Conservation (phyloP, 1,140 invertebrate genomes). For the Hypothenemus hampei region DNA sequence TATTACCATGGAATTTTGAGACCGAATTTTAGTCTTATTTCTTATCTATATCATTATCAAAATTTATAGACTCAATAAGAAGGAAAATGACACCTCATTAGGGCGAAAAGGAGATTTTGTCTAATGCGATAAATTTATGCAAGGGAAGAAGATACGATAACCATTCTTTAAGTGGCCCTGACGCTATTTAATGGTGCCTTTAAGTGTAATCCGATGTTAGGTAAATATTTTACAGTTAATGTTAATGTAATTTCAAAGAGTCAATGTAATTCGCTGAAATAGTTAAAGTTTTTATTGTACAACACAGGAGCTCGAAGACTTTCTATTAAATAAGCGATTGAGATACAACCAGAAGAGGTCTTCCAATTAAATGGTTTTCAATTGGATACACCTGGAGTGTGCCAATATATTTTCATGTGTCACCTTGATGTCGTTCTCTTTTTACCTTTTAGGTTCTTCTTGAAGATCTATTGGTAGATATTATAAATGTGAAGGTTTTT, state of each 20-base stretch:
- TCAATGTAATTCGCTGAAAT: too few relatives aligned
- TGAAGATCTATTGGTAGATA: too few relatives aligned
- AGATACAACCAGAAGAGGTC: too few relatives aligned
- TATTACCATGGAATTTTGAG: slow-evolving; percentile 1
- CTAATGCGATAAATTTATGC: slow-evolving; percentile 8
- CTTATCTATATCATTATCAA: slow-evolving; percentile 7
- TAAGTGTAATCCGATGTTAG: neutral
- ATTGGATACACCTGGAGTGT: too few relatives aligned
- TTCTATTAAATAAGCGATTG: too few relatives aligned
- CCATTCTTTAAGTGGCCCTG: slow-evolving; percentile 2
- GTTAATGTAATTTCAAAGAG: neutral
- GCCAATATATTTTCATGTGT: too few relatives aligned
- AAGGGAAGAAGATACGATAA: slow-evolving; percentile 8
- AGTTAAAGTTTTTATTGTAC: too few relatives aligned
- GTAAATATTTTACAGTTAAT: neutral
- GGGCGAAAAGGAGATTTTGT: neutral
- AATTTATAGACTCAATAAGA: slow-evolving; percentile 9
- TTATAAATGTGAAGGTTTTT: too few relatives aligned
- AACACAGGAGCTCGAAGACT: too few relatives aligned
- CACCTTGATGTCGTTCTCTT: too few relatives aligned
- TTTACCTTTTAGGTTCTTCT: too few relatives aligned
- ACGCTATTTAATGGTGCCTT: neutral
- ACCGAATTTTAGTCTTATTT: slow-evolving; percentile 6
- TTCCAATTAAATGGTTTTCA: too few relatives aligned
- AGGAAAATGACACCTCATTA: slow-evolving; percentile 13